Conservation (phyloP, 2,797 vertebrate species). For the Siniperca scherzeri region DNA sequence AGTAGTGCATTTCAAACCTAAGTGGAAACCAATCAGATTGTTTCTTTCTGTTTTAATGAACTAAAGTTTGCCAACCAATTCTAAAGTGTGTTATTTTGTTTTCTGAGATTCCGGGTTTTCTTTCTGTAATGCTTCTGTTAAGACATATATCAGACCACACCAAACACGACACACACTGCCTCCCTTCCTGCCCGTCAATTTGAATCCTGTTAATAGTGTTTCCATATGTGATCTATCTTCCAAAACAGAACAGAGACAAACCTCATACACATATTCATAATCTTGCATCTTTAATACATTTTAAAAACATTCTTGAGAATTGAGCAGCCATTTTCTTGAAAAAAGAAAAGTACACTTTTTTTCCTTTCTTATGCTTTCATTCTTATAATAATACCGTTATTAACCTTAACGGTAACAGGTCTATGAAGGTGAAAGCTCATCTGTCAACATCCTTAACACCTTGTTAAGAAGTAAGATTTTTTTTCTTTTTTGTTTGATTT, state of each 20-base stretch:
- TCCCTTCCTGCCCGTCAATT: slow-evolving; percentile 43
- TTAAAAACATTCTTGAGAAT: slow-evolving; percentile 86
- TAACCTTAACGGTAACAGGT: slow-evolving; percentile 59
- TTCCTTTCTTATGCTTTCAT: slow-evolving; percentile 56
- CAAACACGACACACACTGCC: slow-evolving; percentile 62
- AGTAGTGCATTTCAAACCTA: slow-evolving; percentile 39
- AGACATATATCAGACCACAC: neutral
- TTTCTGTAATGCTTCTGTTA: neutral
- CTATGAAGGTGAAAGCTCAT: slow-evolving; percentile 68
- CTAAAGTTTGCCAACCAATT: neutral
- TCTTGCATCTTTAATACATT: slow-evolving; percentile 81
- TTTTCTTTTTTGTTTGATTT: slow-evolving; percentile 46
- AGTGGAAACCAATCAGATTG: slow-evolving; percentile 20
- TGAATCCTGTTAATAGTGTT: slow-evolving; percentile 56
- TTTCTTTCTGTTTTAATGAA: slow-evolving; percentile 19
- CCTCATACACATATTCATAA: slow-evolving; percentile 76
- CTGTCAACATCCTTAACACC: slow-evolving; percentile 75
- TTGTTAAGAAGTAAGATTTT: slow-evolving; percentile 63
- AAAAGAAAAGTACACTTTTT: slow-evolving; percentile 68
- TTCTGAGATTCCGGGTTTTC: slow-evolving; percentile 2
- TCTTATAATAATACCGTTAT: slow-evolving; percentile 57
- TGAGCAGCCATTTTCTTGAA: slow-evolving; percentile 83
- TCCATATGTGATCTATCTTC: slow-evolving; percentile 64
- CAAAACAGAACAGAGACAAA: slow-evolving; percentile 77
- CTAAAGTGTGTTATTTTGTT: neutral